phyloP scores from a whole-genome alignment of 30 jellyfish, hydroid and myxozoan species.

The Clytia hemisphaerica region DNA sequence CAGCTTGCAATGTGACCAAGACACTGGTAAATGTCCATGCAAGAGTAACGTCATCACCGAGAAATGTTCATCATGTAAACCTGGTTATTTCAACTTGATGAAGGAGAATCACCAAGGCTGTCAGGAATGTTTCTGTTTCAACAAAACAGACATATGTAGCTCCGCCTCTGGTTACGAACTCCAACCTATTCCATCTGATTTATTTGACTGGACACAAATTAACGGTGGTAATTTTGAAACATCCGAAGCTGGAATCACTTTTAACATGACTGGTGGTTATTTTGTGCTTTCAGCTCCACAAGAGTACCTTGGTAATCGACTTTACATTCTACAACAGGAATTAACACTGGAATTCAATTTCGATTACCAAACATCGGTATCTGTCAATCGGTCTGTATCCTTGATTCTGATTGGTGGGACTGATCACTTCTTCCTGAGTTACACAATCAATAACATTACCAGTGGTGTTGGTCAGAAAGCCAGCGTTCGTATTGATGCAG shows the following conservation, averaged over 20 bases:
- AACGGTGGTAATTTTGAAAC: no score
- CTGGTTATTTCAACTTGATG: slow-evolving; percentile 35
- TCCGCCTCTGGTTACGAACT: slow-evolving; percentile 26
- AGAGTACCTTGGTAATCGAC: slow-evolving; percentile 43
- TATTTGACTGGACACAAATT: not conserved
- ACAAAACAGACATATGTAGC: slow-evolving; percentile 43
- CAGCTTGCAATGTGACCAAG: slow-evolving; percentile 53
- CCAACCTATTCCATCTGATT: not conserved
- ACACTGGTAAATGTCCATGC: slow-evolving; percentile 59
- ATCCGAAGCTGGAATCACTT: not conserved
- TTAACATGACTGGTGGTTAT: not conserved
- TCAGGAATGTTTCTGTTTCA: slow-evolving; percentile 67
- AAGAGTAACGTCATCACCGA: slow-evolving; percentile 38
- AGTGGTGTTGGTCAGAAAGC: no score
- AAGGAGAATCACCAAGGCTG: slow-evolving; percentile 48
- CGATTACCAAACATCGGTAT: no score
- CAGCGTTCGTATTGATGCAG: no score
- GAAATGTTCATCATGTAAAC: slow-evolving; percentile 46
- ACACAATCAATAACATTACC: no score
- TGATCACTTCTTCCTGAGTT: no score
- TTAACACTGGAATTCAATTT: no score
- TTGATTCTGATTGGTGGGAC: no score
- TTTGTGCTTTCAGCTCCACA: slow-evolving; percentile 27
- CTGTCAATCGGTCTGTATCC: no score
- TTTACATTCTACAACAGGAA: slow-evolving; percentile 38